Evolutionary conservation across 2,888 invertebrate species (phyloP).

Genomic region (Oxycera nigricornis): DNA sequence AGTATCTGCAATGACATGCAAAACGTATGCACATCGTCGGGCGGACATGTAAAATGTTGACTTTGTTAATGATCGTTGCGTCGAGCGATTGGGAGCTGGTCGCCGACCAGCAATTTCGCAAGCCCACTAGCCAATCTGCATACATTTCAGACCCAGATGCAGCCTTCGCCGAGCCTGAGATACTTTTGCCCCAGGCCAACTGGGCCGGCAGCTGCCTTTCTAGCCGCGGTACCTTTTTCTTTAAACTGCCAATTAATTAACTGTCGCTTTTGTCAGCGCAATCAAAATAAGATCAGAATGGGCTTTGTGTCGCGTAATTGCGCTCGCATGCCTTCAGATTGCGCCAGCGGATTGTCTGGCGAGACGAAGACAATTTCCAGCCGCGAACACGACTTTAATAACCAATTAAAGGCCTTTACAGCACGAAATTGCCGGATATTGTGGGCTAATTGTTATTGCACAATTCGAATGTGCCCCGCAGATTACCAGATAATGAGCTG

Average conservation of each 20-base stretch:
- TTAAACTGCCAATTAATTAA: not conserved
- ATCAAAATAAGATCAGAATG: not conserved
- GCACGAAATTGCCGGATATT: constrained; percentile 1
- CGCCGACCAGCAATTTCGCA: no score
- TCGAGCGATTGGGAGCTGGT: not conserved
- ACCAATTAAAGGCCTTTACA: constrained; percentile 1
- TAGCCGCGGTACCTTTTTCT: not conserved
- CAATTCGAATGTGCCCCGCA: not conserved
- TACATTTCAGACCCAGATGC: no score
- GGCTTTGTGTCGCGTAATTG: not conserved
- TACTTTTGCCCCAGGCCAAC: no score
- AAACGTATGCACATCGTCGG: no score
- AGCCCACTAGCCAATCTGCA: no score
- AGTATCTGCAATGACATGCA: no score
- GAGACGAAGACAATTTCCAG: not conserved
- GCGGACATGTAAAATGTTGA: no score
- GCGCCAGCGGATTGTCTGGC: not conserved
- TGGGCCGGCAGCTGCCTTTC: no score
- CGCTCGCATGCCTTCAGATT: not conserved
- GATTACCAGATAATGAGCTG: not conserved
- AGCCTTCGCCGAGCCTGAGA: no score
- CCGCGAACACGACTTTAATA: not conserved
- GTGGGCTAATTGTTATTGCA: constrained; percentile 13
- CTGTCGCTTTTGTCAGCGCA: not conserved
- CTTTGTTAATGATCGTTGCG: no score